These are phyloP conservation scores for Andricus quercusramuli DNA, from an alignment of 2,888 invertebrate genomes.

Conservation along the genomic window DNA sequence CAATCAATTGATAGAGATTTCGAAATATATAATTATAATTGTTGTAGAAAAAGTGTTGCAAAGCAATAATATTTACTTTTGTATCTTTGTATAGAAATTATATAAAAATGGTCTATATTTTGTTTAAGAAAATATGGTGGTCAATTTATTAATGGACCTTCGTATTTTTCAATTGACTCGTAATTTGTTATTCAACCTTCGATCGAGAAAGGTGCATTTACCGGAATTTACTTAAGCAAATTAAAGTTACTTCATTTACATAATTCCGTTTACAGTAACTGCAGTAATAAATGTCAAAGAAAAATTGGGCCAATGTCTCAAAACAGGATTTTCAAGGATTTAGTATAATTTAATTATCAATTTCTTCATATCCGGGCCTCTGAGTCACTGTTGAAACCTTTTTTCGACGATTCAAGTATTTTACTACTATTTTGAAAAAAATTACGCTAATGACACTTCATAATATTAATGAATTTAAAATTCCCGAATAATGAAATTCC, in stretches of 20 bases:
- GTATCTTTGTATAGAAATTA: conserved; percentile 8
- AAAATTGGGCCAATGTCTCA: neutral
- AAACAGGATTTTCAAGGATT: too few relatives aligned
- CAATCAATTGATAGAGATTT: neutral
- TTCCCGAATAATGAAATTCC: too few relatives aligned
- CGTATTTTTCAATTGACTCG: neutral
- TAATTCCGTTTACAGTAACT: neutral
- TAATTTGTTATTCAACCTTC: neutral
- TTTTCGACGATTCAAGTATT: too few relatives aligned
- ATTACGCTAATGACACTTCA: too few relatives aligned
- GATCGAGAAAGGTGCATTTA: neutral
- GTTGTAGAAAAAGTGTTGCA: neutral
- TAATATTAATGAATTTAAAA: too few relatives aligned
- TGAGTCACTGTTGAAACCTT: too few relatives aligned
- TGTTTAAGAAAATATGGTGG: neutral
- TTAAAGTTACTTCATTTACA: neutral
- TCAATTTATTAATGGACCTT: conserved; percentile 13
- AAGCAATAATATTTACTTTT: conserved; percentile 11
- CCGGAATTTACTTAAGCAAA: neutral
- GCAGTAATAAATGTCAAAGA: neutral
- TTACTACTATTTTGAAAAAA: too few relatives aligned
- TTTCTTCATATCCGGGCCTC: too few relatives aligned
- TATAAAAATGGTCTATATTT: conserved; percentile 1
- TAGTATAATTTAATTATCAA: too few relatives aligned
- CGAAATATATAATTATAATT: neutral